These are phyloP conservation scores for Rynchops niger DNA, from an alignment of 2,113 vertebrate species.

Conservation along the genomic window DNA sequence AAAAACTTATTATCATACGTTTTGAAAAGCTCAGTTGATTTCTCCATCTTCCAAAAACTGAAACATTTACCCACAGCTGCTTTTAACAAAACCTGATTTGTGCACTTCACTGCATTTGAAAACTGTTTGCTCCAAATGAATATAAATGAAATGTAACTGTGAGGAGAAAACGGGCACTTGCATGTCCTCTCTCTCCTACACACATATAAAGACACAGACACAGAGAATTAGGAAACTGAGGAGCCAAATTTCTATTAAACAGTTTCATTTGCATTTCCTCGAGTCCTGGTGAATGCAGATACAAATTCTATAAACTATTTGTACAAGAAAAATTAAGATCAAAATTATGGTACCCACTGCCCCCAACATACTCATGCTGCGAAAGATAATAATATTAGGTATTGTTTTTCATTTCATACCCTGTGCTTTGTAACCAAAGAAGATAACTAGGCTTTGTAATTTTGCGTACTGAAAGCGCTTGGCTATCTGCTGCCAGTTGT, in stretches of 20 bases:
- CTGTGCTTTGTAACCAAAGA: background rate
- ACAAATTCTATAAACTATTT: background rate
- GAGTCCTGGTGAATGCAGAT: background rate
- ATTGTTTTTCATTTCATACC: background rate
- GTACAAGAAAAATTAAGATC: background rate
- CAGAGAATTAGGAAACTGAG: background rate
- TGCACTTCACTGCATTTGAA: constrained; percentile 8
- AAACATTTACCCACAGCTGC: constrained; percentile 9
- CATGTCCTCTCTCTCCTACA: background rate
- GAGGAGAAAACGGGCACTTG: background rate
- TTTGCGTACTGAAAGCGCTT: background rate
- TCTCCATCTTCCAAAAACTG: background rate
- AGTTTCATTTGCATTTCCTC: background rate
- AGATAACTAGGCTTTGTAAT: background rate
- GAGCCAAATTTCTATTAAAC: background rate
- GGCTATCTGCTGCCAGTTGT: background rate
- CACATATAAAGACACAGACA: background rate
- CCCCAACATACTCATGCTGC: background rate
- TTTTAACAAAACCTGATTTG: constrained; percentile 3
- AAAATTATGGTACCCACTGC: background rate
- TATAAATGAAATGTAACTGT: constrained; percentile 2
- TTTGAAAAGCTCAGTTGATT: background rate
- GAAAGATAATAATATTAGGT: background rate
- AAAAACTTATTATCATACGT: background rate
- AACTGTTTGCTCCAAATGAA: background rate